phyloP scores from a whole-genome alignment of 2,797 vertebrate genomes.

The Rhadinocentrus ornatus region DNA sequence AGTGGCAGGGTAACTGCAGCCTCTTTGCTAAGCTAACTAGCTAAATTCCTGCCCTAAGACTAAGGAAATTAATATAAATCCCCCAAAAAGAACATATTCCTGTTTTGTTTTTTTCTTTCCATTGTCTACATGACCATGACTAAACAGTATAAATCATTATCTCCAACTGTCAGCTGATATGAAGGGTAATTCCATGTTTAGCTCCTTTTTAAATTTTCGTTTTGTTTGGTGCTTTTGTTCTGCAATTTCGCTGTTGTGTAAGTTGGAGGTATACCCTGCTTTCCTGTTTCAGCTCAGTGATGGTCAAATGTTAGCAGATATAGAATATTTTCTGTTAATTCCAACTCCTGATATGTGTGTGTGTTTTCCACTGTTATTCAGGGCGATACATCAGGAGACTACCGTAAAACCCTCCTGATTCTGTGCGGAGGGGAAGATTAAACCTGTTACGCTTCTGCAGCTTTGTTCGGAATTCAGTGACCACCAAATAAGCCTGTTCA shows the following conservation, averaged over 20 bases:
- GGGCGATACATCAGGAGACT: constrained; percentile 97
- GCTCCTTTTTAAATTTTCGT: constrained; percentile 14
- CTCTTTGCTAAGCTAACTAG: constrained; percentile 9
- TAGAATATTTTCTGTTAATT: constrained; percentile 21
- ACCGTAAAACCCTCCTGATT: constrained; percentile 90
- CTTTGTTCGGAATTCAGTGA: constrained; percentile 29
- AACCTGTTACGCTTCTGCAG: constrained; percentile 24
- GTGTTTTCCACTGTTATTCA: constrained; percentile 66
- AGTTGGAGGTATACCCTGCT: constrained; percentile 18
- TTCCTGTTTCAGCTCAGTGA: constrained; percentile 10
- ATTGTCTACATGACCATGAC: background rate
- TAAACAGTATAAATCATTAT: constrained; percentile 31
- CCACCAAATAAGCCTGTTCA: constrained; percentile 30
- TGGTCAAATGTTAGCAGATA: constrained; percentile 29
- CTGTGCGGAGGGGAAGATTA: constrained; percentile 89
- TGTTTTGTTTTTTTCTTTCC: background rate
- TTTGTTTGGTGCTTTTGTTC: constrained; percentile 25
- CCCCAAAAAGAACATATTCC: constrained; percentile 27
- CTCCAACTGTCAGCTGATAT: constrained; percentile 43
- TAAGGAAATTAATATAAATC: background rate
- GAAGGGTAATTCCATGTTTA: constrained; percentile 53
- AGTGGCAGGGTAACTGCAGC: background rate
- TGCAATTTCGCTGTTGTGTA: constrained; percentile 19
- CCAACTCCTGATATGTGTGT: constrained; percentile 17
- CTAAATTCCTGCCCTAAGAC: background rate